Base-by-base conservation (phyloP, 2,113 vertebrate species). In the Cottus gobio region DNA sequence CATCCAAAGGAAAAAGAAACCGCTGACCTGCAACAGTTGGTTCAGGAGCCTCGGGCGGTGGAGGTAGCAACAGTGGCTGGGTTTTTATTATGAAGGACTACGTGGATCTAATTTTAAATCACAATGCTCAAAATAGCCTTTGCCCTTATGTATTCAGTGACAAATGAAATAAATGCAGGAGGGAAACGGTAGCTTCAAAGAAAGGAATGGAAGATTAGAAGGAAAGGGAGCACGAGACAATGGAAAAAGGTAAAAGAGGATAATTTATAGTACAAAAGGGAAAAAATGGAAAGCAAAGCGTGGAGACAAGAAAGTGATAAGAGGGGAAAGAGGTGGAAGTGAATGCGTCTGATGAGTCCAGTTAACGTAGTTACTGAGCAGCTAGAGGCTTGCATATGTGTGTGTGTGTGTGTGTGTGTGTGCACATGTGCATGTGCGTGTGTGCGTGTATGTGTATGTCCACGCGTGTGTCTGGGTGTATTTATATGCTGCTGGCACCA, bases 401-500 rank as follows among this genome's bases (percentile, higher is more conserved):
- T 28, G 66, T 86, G 83, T 92, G 44, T 64, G 65, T 64, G 75
- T 67, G 69, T 61, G 61, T 65, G 42, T 84, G 67, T 69, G 36
- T 73, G 68, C 69, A 50, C 61, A 37, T 81, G 68, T 22, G 34
- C 83, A 65, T 58, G 24, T 75, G 62, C n/a, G n/a, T n/a, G n/a
- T 77, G 57, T 65, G 44, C 81, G 68, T 22, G 31, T 85, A 65
- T 58, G 24, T 75, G 62, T 65, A 67, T 30, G 68, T 6, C 9
- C n/a, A 37, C 26, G 34, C 18, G 69, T 69, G 66, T 82, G 85
- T 80, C 76, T 82, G 64, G 46, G 79, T 87, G 83, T 92, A 89
- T 92, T 91, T 92, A 86, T 91, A 91, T 83, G 85, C 87, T 79
- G 79, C 87, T 90, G 91, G 91, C 93, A 91, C 91, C 91, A 91